Base-by-base conservation (phyloP, 2,113 vertebrate species). In the Prunella himalayana region DNA sequence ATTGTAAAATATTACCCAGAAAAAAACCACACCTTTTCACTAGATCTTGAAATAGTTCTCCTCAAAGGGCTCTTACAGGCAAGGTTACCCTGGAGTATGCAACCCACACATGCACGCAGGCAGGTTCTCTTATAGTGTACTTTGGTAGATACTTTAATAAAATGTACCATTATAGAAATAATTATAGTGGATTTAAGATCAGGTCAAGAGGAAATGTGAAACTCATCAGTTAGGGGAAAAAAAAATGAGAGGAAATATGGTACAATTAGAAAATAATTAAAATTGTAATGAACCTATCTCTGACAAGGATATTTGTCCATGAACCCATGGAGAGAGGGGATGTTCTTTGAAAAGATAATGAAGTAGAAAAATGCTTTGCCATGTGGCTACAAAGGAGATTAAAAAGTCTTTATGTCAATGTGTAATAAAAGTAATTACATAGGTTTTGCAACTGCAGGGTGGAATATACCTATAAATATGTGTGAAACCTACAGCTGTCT, bases 221-320 rank as follows among this genome's bases (percentile, higher is more conserved):
- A 86, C 47, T 72, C 47, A 41, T 92, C 39, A 69, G 10, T 76
- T 76, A 73, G 47, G 14, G 33, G 6, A 41, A 69, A 78, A 69
- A 78, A 81, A 81, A 90, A 69, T 22, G 25, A 85, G 21, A 85
- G 3, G 28, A 92, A 95, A 73, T 69, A 82, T 69, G 37, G 82
- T 35, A 47, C 8, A 90, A 85, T 83, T 88, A 92, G 59, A 70
- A 94, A 92, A 94, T 80, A 90, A 95, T 91, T 88, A 94, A 83
- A 86, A 92, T 78, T 90, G 27, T 92, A 91, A 93, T 82, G 63
- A 93, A 66, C 54, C 15, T 80, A 37, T 47, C 13, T 63, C 50
- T 86, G 70, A 59, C 33, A 80, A 90, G 33, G 19, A 51, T 71
- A 47, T 93, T 95, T 88, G 66, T 50, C 71, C 47, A 60, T 12